phyloP scores from a whole-genome alignment of 53 echinoderm and acorn worm species.

The Holothuria leucospilota region DNA sequence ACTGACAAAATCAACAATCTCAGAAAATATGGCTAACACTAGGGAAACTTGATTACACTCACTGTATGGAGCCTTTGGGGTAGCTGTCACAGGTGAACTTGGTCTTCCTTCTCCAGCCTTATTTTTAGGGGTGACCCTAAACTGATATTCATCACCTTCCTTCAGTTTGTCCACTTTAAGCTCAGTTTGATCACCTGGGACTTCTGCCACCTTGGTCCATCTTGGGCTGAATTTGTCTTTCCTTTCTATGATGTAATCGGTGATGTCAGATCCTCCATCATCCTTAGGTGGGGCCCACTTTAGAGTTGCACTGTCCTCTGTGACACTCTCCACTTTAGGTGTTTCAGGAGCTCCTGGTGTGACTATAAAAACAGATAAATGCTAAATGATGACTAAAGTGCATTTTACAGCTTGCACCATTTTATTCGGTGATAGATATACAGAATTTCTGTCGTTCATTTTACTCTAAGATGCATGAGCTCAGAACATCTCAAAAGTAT shows the following conservation, averaged over 20 bases:
- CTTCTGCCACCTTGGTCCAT: constrained; percentile 71
- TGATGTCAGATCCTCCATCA: constrained; percentile 86
- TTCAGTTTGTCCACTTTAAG: constrained; percentile 72
- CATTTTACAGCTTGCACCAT: too few relatives aligned
- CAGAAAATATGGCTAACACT: neutral
- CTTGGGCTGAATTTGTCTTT: constrained; percentile 80
- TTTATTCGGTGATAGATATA: too few relatives aligned
- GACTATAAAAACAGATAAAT: constrained; percentile 35
- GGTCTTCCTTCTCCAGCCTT: constrained; percentile 79
- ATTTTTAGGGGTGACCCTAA: constrained; percentile 72
- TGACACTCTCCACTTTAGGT: constrained; percentile 77
- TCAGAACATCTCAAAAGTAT: too few relatives aligned
- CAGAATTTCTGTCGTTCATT: too few relatives aligned
- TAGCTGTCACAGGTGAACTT: constrained; percentile 59
- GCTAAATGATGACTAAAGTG: too few relatives aligned
- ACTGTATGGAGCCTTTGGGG: constrained; percentile 60
- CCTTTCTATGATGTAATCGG: constrained; percentile 83
- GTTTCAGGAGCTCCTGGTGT: constrained; percentile 79
- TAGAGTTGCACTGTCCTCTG: constrained; percentile 68
- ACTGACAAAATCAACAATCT: too few relatives aligned
- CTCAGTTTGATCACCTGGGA: constrained; percentile 61
- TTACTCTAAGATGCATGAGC: too few relatives aligned
- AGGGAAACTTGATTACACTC: neutral
- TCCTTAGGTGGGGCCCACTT: constrained; percentile 85
- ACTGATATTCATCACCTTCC: constrained; percentile 85